A percentile compares a stretch with the other conserved stretches of the same genome.
These are phyloP conservation scores for Euplagia quadripunctaria DNA, from an alignment of 2,888 invertebrate genomes.

Conservation along the genomic window DNA sequence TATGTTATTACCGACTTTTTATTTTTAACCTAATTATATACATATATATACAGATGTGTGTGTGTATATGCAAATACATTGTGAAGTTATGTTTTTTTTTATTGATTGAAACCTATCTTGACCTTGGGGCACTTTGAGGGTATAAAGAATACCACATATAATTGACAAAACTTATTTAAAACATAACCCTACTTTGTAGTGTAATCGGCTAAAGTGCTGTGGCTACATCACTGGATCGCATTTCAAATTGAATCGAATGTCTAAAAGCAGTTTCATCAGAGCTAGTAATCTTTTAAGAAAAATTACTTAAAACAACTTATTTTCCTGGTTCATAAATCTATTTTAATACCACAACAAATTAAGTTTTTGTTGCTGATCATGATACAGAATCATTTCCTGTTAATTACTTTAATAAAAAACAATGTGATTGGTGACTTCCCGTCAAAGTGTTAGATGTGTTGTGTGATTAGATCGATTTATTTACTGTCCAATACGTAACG, in stretches of 20 bases:
- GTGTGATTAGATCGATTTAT: conserved; percentile 1
- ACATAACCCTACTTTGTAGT: too few relatives aligned
- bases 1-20: too few relatives aligned
- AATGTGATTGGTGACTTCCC: conserved; percentile 20
- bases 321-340: neutral
- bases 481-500: neutral
- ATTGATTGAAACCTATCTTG: too few relatives aligned
- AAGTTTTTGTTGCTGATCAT: neutral
- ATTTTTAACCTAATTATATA: too few relatives aligned
- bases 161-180: too few relatives aligned
- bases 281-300: neutral
- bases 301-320: neutral
- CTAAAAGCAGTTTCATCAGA: neutral
- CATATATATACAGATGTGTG: too few relatives aligned
- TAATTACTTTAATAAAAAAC: conserved; percentile 16
- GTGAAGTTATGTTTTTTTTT: too few relatives aligned
- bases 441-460: conserved; percentile 5
- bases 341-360: neutral
- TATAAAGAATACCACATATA: too few relatives aligned
- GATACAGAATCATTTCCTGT: conserved; percentile 18
- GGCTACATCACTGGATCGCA: neutral
- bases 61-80: too few relatives aligned
- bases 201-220: neutral
- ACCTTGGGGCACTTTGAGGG: too few relatives aligned
- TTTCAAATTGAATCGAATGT: neutral